A percentile compares a stretch with the other conserved stretches of the same genome.
Conservation (phyloP, 2,113 vertebrate genomes). For the Thamnaconus septentrionalis region DNA sequence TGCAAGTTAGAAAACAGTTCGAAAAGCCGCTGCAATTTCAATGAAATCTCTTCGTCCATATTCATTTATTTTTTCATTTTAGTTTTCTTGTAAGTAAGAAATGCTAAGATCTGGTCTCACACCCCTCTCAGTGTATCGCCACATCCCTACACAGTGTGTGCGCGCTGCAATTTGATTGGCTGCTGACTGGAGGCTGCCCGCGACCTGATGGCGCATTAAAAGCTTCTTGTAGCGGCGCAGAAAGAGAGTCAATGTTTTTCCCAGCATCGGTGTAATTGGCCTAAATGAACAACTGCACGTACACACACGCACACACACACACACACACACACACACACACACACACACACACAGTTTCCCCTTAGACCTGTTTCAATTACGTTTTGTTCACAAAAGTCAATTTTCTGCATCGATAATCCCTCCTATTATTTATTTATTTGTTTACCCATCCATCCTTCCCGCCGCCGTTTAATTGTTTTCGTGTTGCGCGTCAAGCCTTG, state of each 20-base stretch:
- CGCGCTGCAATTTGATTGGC: constrained; percentile 31
- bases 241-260: no score
- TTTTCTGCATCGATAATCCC: constrained; percentile 60
- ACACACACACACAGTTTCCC: constrained; percentile 9
- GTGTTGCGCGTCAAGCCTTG: constrained; percentile 54
- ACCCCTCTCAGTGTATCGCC: no score
- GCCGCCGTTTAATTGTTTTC: constrained; percentile 56
- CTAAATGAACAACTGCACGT: no score
- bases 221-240: background rate
- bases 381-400: constrained; percentile 57
- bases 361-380: constrained; percentile 39
- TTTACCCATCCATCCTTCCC: no score
- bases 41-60: no score
- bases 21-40: no score
- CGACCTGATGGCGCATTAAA: background rate
- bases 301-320: no score
- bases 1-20: no score
- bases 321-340: constrained; percentile 9
- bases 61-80: no score
- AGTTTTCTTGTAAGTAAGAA: no score
- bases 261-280: no score
- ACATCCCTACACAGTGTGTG: background rate
- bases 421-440: background rate
- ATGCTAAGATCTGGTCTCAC: no score
- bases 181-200: constrained; percentile 10